Base-by-base conservation (phyloP, 2,113 vertebrate genomes). In the Eulacestoma nigropectus region DNA sequence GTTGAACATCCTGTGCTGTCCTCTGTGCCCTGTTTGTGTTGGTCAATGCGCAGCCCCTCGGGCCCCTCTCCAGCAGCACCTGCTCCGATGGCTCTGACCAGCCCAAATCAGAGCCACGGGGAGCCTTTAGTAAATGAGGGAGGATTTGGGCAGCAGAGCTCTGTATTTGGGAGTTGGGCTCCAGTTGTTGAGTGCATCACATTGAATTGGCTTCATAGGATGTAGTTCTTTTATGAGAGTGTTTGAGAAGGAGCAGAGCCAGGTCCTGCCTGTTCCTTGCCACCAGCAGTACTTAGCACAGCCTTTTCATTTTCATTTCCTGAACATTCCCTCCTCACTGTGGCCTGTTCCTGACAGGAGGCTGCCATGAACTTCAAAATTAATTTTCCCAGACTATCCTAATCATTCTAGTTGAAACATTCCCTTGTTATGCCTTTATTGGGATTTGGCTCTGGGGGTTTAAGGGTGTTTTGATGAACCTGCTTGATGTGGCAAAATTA, bases 321-420 rank as follows among this genome's bases (percentile, higher is more conserved):
- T 75, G 83, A 56, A 8, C 1, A 1, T 37, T 7, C 13, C 46
- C 76, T 64, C 65, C 69, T 93, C 3, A 0, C 41, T 53, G 37
- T 25, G 41, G 80, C 59, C 27, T 60, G 23, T 17, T 84, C 56
- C 75, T 91, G 89, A 84, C 73, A 93, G 92, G 90, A 96, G 90
- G 74, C 67, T 95, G 91, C 87, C 78, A 91, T 63, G 25, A 70
- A 62, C 83, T 94, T 90, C 74, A 80, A 64, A 95, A 97, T 97
- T 94, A 96, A 95, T 96, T 95, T 90, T 90, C 81, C 81, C 85
- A 77, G 87, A 59, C 65, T 79, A 30, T 89, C 94, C 96, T 93
- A 89, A 95, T 95, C 63, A 37, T 59, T 91, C 84, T 57, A 35
- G 46, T 65, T 74, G 60, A 79, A 96, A 23, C 50, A 29, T 73